These are phyloP conservation scores for Rhea americana DNA, from an alignment of 2,113 vertebrate genomes.

Conservation along the genomic window DNA sequence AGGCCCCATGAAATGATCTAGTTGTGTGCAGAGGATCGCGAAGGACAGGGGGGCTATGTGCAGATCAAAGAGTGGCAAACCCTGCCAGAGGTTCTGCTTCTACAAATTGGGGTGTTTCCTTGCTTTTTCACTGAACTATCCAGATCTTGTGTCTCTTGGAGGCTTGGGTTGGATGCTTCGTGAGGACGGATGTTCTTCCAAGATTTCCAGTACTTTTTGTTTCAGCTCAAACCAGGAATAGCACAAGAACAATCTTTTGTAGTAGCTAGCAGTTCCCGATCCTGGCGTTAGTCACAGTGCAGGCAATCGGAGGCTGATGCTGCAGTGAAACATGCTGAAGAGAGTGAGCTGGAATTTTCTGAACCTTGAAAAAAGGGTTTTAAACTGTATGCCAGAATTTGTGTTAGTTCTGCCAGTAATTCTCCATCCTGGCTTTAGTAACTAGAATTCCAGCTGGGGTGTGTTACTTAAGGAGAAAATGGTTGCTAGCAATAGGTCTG, in stretches of 20 bases:
- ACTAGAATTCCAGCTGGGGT: not conserved
- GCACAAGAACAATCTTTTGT: not conserved
- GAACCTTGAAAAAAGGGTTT: constrained; percentile 18
- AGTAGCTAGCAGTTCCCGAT: constrained; percentile 46
- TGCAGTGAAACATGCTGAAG: constrained; percentile 18
- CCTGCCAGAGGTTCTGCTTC: not conserved
- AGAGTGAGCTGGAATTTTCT: not conserved
- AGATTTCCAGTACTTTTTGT: constrained; percentile 28
- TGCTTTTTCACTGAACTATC: not conserved
- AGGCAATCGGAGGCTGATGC: not conserved
- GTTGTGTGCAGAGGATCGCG: not conserved
- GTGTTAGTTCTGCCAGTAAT: constrained; percentile 2
- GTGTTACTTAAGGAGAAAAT: constrained; percentile 13
- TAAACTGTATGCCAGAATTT: not conserved
- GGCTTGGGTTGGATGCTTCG: not conserved
- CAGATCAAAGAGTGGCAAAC: not conserved
- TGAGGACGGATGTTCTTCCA: constrained; percentile 48
- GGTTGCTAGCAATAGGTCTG: not conserved
- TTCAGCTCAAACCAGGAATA: constrained; percentile 40
- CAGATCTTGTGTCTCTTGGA: not conserved
- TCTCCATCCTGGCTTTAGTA: not conserved
- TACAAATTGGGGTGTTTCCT: not conserved
- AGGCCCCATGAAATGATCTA: not conserved
- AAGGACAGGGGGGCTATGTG: not conserved
- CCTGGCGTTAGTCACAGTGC: not conserved